Base-by-base conservation (phyloP, 1,140 invertebrate genomes). In the Acromyrmex heyeri region DNA sequence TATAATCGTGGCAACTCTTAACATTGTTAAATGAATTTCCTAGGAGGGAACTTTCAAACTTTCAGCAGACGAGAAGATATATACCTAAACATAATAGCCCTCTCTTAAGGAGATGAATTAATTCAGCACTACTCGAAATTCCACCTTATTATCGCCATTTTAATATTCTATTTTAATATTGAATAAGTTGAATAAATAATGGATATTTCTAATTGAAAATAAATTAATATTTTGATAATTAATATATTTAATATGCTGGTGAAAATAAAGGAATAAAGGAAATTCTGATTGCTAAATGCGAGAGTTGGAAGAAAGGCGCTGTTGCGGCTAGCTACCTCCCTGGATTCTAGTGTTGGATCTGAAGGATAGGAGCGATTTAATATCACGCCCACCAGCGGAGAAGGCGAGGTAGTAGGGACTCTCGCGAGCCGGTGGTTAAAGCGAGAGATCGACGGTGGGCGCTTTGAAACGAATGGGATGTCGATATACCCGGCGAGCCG, bases 301-400 rank as follows among this genome's bases (percentile, higher is more conserved):
- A 72, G 21, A 24, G 59, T 34, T 50, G 8, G 38, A 16, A 62
- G 38, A 14, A 18, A 81, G 83, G 88, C 7, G 27, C 34, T 48
- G 14, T 16, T 38, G 3, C 34, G 16, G 30, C 78, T 91, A 78
- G 62, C 50, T 88, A 91, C 89, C 79, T 50, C 75, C 90, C 89
- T 91, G 90, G 14, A 6, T 21, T 18, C 62, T 27, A 57, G 50
- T 61, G 69, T 24, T 65, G 70, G 59, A 85, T 75, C 79, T 77
- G 86, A 88, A 89, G 92, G 88, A 88, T 88, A 92, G 92, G 81
- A 90, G 88, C 93, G 91, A 95, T 95, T 95, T 94, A 93, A 94
- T 94, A 95, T 94, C 94, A 93, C 94, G 94, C 94, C 95, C 94
- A 93, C 93, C 88, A 92, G 69, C 70, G 79, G 83, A 77, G 78